Evolutionary conservation across 2,888 invertebrate species (phyloP).

Genomic region (Buathra laborator): DNA sequence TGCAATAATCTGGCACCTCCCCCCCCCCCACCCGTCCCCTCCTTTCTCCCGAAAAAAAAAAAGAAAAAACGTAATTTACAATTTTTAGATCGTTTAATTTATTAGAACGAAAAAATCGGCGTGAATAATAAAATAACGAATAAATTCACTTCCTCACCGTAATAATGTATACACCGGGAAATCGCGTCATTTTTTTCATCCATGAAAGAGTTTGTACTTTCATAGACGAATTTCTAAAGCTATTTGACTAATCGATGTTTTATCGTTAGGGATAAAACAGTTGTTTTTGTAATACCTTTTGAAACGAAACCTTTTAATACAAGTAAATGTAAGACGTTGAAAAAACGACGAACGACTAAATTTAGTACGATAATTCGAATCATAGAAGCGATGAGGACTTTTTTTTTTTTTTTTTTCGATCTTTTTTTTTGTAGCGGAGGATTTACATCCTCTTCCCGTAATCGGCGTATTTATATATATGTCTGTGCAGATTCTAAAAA

Average conservation of each 20-base stretch:
- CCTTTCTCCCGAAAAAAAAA: slow-evolving; percentile 34
- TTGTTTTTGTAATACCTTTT: slow-evolving; percentile 67
- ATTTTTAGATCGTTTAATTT: slow-evolving; percentile 41
- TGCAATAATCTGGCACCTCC: slow-evolving; percentile 65
- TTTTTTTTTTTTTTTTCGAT: slow-evolving; percentile 1
- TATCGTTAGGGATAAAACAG: slow-evolving; percentile 69
- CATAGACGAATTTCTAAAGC: slow-evolving; percentile 78
- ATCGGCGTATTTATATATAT: slow-evolving; percentile 36
- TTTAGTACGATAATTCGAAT: slow-evolving; percentile 57
- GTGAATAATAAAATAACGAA: slow-evolving; percentile 51
- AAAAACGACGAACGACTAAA: slow-evolving; percentile 54
- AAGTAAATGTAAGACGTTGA: slow-evolving; percentile 63
- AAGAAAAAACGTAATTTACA: slow-evolving; percentile 18
- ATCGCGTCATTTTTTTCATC: slow-evolving; percentile 53
- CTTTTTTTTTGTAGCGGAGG: slow-evolving; percentile 37
- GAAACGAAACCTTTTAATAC: slow-evolving; percentile 60
- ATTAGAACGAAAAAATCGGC: slow-evolving; percentile 48
- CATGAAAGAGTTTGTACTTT: slow-evolving; percentile 77
- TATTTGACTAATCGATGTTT: slow-evolving; percentile 73
- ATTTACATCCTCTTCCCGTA: slow-evolving; percentile 40
- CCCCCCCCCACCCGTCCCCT: too few species aligned
- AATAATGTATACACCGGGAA: slow-evolving; percentile 35
- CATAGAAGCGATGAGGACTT: slow-evolving; percentile 5
- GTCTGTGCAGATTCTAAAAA: slow-evolving; percentile 45
- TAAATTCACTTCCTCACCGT: slow-evolving; percentile 31